phyloP scores from a whole-genome alignment of 2,113 vertebrate genomes.

The Cyprinodon brontotheroides region DNA sequence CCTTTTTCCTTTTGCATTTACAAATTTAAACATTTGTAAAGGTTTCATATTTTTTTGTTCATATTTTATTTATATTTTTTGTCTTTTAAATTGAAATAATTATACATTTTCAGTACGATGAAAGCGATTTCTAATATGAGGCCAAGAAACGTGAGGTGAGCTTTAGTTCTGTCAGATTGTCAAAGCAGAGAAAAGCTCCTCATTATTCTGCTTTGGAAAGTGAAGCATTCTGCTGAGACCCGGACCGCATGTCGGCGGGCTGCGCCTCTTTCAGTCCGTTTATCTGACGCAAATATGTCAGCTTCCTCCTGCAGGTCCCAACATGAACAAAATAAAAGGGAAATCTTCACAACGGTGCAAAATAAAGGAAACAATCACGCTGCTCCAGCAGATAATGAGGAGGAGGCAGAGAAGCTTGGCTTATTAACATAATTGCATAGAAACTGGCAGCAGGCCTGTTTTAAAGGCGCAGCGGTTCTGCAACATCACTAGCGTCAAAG shows the following conservation, averaged over 20 bases:
- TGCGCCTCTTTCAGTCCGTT: neutral
- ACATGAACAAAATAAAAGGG: constrained; percentile 3
- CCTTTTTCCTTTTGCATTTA: neutral
- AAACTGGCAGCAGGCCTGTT: constrained; percentile 64
- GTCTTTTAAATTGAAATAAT: neutral
- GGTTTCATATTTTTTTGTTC: neutral
- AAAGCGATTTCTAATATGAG: neutral
- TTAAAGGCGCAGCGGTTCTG: constrained; percentile 79
- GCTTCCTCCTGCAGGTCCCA: neutral
- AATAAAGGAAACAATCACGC: constrained; percentile 74
- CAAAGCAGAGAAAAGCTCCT: neutral
- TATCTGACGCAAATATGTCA: neutral
- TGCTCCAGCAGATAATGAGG: constrained; percentile 77
- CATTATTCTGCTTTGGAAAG: neutral
- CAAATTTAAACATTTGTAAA: neutral
- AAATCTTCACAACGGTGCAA: constrained; percentile 42
- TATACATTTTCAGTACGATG: neutral
- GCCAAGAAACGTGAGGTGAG: neutral
- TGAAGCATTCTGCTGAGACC: neutral
- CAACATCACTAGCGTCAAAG: neutral
- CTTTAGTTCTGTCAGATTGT: neutral
- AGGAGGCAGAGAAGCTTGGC: constrained; percentile 71
- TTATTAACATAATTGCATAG: constrained; percentile 87
- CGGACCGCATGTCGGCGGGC: too few species aligned
- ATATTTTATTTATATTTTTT: neutral